Evolutionary conservation across 2,113 vertebrate species (phyloP), one percentile per base, ranked within the genome.

Genomic region (Leucosticte australis): DNA sequence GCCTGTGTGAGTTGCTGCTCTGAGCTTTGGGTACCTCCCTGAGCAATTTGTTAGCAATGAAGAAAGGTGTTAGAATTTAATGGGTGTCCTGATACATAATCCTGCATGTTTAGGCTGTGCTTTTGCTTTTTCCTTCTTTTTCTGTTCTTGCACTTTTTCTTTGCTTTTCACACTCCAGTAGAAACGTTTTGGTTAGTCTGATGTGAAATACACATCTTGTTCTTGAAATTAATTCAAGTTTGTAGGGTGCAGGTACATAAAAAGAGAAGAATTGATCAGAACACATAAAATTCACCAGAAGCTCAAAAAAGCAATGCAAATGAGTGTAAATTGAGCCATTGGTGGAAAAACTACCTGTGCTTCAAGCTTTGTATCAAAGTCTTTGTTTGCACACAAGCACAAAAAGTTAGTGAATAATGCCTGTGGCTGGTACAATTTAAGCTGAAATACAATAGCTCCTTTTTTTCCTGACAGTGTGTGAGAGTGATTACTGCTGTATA

Each of bases 31-130:
- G 73, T 65, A 95, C 85, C 55, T 95, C 94, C 87, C 94, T 41
- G 77, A 97, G 83, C 92, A 95, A 94, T 96, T 96, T 91, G 78
- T 90, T 90, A 92, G 95, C 71, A 69, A 83, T 70, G 74, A 84
- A 76, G 86, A 92, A 95, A 97, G 88, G 91, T 96, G 96, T 96
- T 94, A 95, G 85, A 91, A 94, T 94, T 77, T 94, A 95, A 93
- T 95, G 88, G 60, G 68, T 79, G 83, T 83, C 67, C 82, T 64
- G 92, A 68, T 92, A 78, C 0, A 4, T 67, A 91, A 92, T 88
- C 65, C 63, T 85, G 65, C 37, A 19, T 85, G 53, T 86, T 96
- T 84, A 83, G 68, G 69, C 75, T 87, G 76, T 77, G 90, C 55
- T 94, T 88, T 93, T 87, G 37, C 37, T 73, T 95, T 79, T 60